These are phyloP conservation scores for Sitodiplosis mosellana DNA, from an alignment of 1,140 invertebrate species.

Conservation along the genomic window DNA sequence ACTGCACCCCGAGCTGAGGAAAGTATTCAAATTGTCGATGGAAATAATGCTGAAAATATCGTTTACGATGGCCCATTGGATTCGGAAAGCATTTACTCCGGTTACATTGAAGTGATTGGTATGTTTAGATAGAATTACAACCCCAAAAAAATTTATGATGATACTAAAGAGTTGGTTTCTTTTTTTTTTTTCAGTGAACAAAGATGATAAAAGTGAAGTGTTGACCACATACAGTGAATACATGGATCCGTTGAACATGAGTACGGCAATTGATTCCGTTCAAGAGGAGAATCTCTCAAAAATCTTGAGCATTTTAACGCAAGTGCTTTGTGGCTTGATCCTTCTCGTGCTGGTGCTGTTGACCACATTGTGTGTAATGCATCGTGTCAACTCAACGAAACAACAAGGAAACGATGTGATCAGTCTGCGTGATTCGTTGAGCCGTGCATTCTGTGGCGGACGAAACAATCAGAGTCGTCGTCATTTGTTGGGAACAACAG, in stretches of 20 bases:
- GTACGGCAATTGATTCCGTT: not conserved
- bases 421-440: conserved; percentile 45
- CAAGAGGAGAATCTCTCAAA: conserved; percentile 12
- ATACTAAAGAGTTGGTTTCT: too few relatives aligned
- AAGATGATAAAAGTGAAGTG: conserved; percentile 10
- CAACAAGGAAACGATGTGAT: conserved; percentile 59
- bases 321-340: conserved; percentile 40
- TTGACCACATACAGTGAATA: conserved; percentile 36
- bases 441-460: conserved; percentile 19
- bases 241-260: conserved; percentile 24
- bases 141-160: conserved; percentile 1
- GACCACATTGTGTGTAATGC: conserved; percentile 45
- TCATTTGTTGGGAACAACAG: conserved; percentile 21
- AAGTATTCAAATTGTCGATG: too few relatives aligned
- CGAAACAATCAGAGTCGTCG: conserved; percentile 17
- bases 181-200: conserved; percentile 11
- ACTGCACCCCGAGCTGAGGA: not conserved
- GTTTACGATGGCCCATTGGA: conserved; percentile 52
- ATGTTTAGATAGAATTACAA: conserved; percentile 12
- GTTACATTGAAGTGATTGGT: conserved; percentile 66
- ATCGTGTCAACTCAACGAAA: conserved; percentile 47
- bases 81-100: conserved; percentile 57
- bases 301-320: conserved; percentile 24
- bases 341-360: conserved; percentile 44
- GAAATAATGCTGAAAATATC: too few relatives aligned